Percentiles rank a stretch among this genome's conserved stretches.
phyloP scores from a whole-genome alignment of 2,797 vertebrate species.

The Odontamblyopus lacepedii region DNA sequence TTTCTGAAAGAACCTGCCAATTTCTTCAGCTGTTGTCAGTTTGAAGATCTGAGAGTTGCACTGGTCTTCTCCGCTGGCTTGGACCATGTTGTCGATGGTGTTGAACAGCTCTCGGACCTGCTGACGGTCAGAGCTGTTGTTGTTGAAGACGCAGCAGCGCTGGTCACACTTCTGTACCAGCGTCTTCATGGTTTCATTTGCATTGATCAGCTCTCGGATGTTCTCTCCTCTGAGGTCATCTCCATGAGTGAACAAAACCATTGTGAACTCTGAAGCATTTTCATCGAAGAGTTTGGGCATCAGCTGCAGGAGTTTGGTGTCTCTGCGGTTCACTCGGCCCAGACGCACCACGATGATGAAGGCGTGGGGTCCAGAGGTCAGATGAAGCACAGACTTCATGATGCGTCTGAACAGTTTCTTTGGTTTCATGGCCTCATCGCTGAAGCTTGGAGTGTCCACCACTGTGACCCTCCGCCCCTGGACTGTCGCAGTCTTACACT shows the following conservation, averaged over 20 bases:
- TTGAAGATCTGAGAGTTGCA: neutral
- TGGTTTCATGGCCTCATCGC: neutral
- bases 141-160: neutral
- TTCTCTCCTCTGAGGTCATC: neutral
- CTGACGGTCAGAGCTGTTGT: neutral
- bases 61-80: neutral
- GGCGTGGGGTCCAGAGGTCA: neutral
- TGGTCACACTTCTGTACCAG: neutral
- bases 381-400: neutral
- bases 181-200: neutral
- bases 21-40: neutral
- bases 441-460: slow-evolving; percentile 7
- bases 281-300: slow-evolving; percentile 4
- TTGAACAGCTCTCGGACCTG: neutral
- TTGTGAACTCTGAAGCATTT: neutral
- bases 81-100: neutral
- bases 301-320: slow-evolving; percentile 2
- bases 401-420: slow-evolving; percentile 1
- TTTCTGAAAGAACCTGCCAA: neutral
- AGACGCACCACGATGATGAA: slow-evolving; percentile 10
- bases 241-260: slow-evolving; percentile 9
- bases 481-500: neutral
- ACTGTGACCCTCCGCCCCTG: neutral
- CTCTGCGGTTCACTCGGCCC: neutral
- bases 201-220: neutral